A percentile compares a stretch with the other conserved stretches of the same genome.
phyloP scores from a whole-genome alignment of 2,888 invertebrate species.

The Teleiodes luculella region DNA sequence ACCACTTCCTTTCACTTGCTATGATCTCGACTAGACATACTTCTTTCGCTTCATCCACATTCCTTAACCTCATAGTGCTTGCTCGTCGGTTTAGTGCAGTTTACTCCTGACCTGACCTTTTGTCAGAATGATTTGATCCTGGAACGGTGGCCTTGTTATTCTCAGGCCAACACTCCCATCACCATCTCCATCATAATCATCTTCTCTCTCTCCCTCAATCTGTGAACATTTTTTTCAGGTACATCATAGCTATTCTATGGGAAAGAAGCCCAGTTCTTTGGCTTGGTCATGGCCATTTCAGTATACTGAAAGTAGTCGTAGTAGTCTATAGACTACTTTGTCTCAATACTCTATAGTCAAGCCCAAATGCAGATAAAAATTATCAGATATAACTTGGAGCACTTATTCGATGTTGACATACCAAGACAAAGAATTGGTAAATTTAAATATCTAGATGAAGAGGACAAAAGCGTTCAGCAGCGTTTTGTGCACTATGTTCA shows the following conservation, averaged over 20 bases:
- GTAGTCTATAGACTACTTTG: background rate
- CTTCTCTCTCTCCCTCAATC: too few relatives aligned
- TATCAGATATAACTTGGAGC: slow-evolving; percentile 4
- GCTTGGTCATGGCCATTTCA: background rate
- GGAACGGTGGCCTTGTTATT: too few relatives aligned
- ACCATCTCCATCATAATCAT: too few relatives aligned
- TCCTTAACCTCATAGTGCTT: too few relatives aligned
- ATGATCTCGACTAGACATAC: too few relatives aligned
- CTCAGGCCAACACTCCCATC: too few relatives aligned
- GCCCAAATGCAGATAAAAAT: slow-evolving; percentile 8
- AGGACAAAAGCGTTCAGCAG: slow-evolving; percentile 1
- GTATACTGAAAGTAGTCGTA: too few relatives aligned
- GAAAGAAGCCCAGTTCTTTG: background rate
- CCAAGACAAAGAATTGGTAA: background rate
- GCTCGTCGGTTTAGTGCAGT: too few relatives aligned
- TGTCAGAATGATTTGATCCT: too few relatives aligned
- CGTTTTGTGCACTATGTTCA: background rate
- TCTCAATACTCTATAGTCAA: slow-evolving; percentile 7
- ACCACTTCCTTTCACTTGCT: too few relatives aligned
- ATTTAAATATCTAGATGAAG: background rate
- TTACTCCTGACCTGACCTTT: too few relatives aligned
- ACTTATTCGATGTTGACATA: background rate
- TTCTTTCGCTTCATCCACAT: too few relatives aligned
- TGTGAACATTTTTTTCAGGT: background rate
- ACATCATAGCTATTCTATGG: background rate